Base-by-base conservation (phyloP, 2,113 vertebrate species). In the Galbula dea region DNA sequence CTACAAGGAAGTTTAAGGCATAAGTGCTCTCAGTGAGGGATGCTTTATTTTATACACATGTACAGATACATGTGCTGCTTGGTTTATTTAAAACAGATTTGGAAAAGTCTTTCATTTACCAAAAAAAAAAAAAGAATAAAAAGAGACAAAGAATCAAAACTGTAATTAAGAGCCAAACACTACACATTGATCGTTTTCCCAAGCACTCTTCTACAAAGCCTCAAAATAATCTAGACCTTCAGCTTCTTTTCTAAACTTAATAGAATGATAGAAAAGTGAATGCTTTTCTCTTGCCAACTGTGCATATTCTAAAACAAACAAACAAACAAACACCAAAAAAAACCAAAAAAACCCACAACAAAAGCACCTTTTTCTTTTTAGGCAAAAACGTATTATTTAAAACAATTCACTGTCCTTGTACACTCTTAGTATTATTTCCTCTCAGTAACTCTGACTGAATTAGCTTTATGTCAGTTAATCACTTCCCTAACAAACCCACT, bases 21-120 rank as follows among this genome's bases (percentile, higher is more conserved):
- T 9, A 67, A 63, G 36, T 27, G 10, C 18, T 89, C 36, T 76
- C 49, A 63, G 27, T 0, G 0, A 80, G 11, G 32, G 12, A 36
- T 15, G 27, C 0, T 58, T 27, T 8, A 52, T 13, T 69, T 73
- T 57, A 73, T 21, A 79, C 4, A 51, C 0, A 0, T 9, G 5
- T 46, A 41, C 0, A 1, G 32, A 32, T 27, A 67, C 10, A 27
- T 11, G 19, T 75, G n/a, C 55, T 59, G 43, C 79, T 7, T 23
- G 27, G 12, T 21, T 63, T 34, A 30, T n/a, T 86, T 43, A 1
- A n/a, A 86, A 79, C 66, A 41, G 3, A 61, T 57, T 32, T 72
- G 21, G 12, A n/a, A 29, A 32, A 59, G 6, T 36, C 15, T 7
- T 5, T 68, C 27, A 61, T 58, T 73, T 68, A 71, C 15, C 7